Evolutionary conservation across 2,888 invertebrate genomes (phyloP), one percentile per base, ranked within the genome.

Genomic region (Clanis bilineata): DNA sequence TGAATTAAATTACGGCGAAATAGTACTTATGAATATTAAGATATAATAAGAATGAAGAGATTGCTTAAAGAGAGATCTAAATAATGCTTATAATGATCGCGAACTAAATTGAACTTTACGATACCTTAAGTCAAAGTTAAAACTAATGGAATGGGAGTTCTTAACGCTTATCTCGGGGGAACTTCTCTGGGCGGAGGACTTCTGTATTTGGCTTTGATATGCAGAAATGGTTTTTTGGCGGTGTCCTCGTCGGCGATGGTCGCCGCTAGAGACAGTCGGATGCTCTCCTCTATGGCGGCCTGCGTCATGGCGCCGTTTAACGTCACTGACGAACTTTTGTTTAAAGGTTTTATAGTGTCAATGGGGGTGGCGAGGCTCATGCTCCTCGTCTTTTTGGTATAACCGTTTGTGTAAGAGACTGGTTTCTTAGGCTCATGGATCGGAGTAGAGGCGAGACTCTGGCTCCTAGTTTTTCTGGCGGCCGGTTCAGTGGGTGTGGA

Each of bases 181-280:
- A 93, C 90, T 78, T 93, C 93, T 56, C 94, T 85, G 71, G 94
- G 94, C 64, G 95, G 94, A 60, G 95, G 94, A 85, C 95, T 95
- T 74, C 95, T 93, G 82, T 95, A 95, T 84, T 95, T 95, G 82
- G 95, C 95, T 77, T 95, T 94, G 78, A 95, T 95, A 89, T 95
- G 95, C 71, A 95, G 89, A 84, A 94, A 95, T 68, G 93, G 91
- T 71, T 93, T 91, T 73, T 93, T 92, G 63, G 87, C 69, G 47
- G 78, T 77, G 61, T 72, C 79, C 63, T 84, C 78, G 68, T 87
- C 88, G n/a, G 79, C 84, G 62, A 90, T 84, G 66, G 67, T 79
- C 44, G 90, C 92, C 25, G 88, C 89, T 7, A 92, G 76, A 5
- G 91, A 89, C 62, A 85, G 83, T 0, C 90, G 65, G 70, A 92